These are phyloP conservation scores for Nibea coibor DNA, from an alignment of 2,113 vertebrate species.

Conservation along the genomic window DNA sequence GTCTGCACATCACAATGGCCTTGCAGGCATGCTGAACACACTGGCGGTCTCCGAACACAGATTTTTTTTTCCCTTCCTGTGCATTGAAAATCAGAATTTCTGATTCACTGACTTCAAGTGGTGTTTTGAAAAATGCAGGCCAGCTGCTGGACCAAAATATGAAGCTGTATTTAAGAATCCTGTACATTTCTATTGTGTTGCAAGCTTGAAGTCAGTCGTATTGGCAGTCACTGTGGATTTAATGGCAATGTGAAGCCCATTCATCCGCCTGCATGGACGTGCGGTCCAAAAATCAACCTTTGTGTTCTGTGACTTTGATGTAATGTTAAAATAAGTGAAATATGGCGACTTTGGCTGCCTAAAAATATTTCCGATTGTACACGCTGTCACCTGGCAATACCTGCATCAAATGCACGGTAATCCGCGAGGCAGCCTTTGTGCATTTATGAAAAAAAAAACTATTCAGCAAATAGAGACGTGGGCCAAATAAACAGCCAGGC, in stretches of 20 bases:
- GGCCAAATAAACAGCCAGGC: constrained; percentile 11
- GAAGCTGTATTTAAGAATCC: neutral
- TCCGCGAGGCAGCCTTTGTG: neutral
- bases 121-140: neutral
- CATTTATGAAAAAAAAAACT: neutral
- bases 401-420: neutral
- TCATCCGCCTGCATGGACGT: neutral
- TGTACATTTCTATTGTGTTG: neutral
- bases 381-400: constrained; percentile 31
- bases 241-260: constrained; percentile 2
- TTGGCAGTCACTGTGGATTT: neutral
- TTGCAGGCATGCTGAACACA: constrained; percentile 7
- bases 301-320: constrained; percentile 18
- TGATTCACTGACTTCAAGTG: neutral
- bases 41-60: constrained; percentile 8
- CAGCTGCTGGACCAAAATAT: neutral
- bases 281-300: constrained; percentile 7
- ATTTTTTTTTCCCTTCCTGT: neutral
- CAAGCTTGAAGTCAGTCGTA: neutral
- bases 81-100: constrained; percentile 11
- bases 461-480: neutral
- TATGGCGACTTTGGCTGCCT: constrained; percentile 19
- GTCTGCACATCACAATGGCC: constrained; percentile 14
- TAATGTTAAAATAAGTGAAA: neutral
- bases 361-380: neutral